Evolutionary conservation across 1,140 invertebrate species (phyloP).

Genomic region (Drosophila punjabiensis): DNA sequence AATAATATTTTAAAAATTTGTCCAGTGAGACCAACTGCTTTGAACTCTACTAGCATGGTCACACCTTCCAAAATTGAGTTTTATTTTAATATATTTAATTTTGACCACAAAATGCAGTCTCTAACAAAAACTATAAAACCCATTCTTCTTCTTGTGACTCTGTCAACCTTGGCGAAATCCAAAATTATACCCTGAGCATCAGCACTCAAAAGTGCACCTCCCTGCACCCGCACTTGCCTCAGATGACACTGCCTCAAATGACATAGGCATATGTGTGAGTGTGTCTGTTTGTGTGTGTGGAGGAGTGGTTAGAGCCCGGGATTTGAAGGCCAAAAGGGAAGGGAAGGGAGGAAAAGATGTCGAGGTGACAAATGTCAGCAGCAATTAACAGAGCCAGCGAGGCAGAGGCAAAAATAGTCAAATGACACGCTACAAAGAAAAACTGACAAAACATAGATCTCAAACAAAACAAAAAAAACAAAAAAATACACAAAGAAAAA

Average conservation of each 20-base stretch:
- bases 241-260: background rate
- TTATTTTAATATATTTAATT: background rate
- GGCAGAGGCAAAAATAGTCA: slow-evolving; percentile 53
- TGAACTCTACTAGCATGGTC: background rate
- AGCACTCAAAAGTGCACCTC: slow-evolving; percentile 5
- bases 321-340: slow-evolving; percentile 18
- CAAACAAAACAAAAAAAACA: background rate
- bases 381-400: slow-evolving; percentile 73
- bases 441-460: slow-evolving; percentile 58
- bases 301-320: background rate
- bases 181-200: slow-evolving; percentile 15
- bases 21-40: background rate
- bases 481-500: no score
- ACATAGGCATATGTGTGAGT: slow-evolving; percentile 8
- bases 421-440: slow-evolving; percentile 67
- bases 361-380: slow-evolving; percentile 67
- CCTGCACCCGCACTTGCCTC: background rate
- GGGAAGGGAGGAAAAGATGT: slow-evolving; percentile 4
- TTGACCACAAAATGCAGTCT: background rate
- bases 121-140: background rate
- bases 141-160: background rate
- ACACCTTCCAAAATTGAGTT: background rate
- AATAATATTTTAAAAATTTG: background rate
- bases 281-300: background rate
- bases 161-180: slow-evolving; percentile 4